These are phyloP conservation scores for Calosoma granatense DNA, from an alignment of 1,140 invertebrate species.

Conservation along the genomic window DNA sequence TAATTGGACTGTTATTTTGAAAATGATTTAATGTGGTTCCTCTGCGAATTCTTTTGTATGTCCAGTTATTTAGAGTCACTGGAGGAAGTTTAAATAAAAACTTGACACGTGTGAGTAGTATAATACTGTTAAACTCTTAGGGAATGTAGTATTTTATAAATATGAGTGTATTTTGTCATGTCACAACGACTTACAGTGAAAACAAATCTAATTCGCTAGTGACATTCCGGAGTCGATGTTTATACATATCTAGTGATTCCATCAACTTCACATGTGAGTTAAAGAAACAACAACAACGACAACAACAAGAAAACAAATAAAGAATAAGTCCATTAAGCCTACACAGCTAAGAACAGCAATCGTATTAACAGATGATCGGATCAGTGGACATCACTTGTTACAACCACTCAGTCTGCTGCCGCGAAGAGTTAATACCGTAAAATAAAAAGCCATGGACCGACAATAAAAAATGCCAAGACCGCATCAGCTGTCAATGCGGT, in stretches of 20 bases:
- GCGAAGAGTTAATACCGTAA: not conserved
- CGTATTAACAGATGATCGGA: slow-evolving; percentile 3
- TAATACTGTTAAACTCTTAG: too few relatives aligned
- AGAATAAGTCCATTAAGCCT: slow-evolving; percentile 2
- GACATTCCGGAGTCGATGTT: too few relatives aligned
- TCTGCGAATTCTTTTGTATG: too few relatives aligned
- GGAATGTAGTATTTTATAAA: too few relatives aligned
- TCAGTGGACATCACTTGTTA: not conserved
- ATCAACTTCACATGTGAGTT: not conserved
- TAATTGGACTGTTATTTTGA: too few relatives aligned
- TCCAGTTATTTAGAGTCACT: too few relatives aligned
- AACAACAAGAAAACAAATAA: not conserved
- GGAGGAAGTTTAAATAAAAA: too few relatives aligned
- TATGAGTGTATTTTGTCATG: too few relatives aligned
- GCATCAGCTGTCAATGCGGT: slow-evolving; percentile 3
- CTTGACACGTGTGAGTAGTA: too few relatives aligned
- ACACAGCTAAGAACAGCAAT: not conserved
- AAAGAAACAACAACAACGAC: not conserved
- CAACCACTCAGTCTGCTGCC: not conserved
- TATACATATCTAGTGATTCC: not conserved
- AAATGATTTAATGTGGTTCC: too few relatives aligned
- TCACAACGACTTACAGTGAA: too few relatives aligned
- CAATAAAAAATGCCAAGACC: not conserved
- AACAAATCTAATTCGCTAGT: too few relatives aligned
- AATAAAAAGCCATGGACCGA: not conserved